Base-by-base conservation (phyloP, 1,140 invertebrate genomes). In the Diorhabda carinulata region DNA sequence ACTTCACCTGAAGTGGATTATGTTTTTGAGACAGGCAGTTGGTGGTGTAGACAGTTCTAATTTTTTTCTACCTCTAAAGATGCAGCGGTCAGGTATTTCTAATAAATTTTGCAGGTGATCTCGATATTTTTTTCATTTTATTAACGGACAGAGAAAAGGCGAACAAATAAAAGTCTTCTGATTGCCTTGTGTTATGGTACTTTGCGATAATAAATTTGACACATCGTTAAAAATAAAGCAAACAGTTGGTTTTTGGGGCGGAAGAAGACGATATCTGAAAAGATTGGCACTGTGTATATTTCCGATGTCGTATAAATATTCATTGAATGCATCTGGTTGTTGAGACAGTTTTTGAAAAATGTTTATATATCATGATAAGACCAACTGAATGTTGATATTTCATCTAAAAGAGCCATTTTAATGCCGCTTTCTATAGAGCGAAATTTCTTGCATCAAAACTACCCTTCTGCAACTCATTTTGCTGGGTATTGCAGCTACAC, bases 151-250 rank as follows among this genome's bases (percentile, higher is more conserved):
- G 8, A 8, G 43, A 41, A 8, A 44, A 62, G 6, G 43, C n/a
- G 43, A 62, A 62, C 61, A 62, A 62, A 62, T 62, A 62, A 62
- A 43, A 43, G 10, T 62, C 43, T 43, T n/a, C 43, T 62, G 61
- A 62, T 62, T 62, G 61, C 61, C n/a, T 44, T 41, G 42, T 41
- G 42, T 62, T 62, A 10, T 5, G 41, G 41, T 62, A 62, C 43
- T 43, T 62, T 2, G 42, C 42, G 61, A 62, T 62, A 62, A 62
- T 62, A 62, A 62, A 62, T 62, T 62, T 62, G 61, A 62, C 61
- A 62, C 61, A 43, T 62, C 44, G 43, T 62, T 62, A 43, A 52
- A 52, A 52, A 52, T 52, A 52, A 52, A 52, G 47, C 47, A 52
- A 52, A 52, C 47, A 52, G 47, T 52, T 52, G 47, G 47, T 52